Evolutionary conservation across 2,113 vertebrate species (phyloP).

Genomic region (Sinocyclocheilus maitianheensis): DNA sequence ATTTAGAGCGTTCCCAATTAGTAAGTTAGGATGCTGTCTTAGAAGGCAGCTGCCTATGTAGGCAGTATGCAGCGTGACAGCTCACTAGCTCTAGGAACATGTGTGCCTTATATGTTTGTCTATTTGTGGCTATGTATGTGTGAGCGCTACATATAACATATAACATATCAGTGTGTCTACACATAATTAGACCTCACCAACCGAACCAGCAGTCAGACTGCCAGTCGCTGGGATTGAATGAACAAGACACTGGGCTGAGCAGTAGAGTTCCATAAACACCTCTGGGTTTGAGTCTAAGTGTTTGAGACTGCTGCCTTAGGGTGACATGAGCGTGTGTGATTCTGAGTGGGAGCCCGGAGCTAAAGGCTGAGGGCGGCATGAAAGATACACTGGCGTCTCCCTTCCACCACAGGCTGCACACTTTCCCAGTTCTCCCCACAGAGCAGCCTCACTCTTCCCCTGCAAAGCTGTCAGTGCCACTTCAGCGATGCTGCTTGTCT

Average conservation of each 20-base stretch:
- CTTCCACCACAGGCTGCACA: too few species aligned
- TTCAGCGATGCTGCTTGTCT: too few species aligned
- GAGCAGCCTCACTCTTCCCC: too few species aligned
- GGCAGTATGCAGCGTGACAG: not conserved
- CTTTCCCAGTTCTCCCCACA: too few species aligned
- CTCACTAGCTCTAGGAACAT: not conserved
- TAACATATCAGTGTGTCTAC: constrained; percentile 36
- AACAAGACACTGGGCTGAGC: constrained; percentile 40
- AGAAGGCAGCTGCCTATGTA: constrained; percentile 6
- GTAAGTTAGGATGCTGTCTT: not conserved
- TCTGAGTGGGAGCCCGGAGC: constrained; percentile 65
- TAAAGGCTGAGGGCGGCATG: constrained; percentile 55
- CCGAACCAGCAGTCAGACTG: constrained; percentile 21
- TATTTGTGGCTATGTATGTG: constrained; percentile 33
- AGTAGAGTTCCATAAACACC: constrained; percentile 45
- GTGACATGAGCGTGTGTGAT: constrained; percentile 65
- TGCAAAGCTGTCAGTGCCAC: too few species aligned
- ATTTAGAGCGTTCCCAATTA: not conserved
- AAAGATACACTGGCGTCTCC: constrained; percentile 1
- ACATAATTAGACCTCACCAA: constrained; percentile 29
- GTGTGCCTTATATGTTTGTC: constrained; percentile 23
- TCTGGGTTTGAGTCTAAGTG: constrained; percentile 58
- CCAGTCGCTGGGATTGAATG: constrained; percentile 50
- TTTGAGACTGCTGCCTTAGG: constrained; percentile 62
- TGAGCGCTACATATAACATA: constrained; percentile 19